Percentiles rank a stretch among this genome's conserved stretches.
Evolutionary conservation across 37 sponge, comb jelly and placozoan species (phyloP).

Genomic region (Aplysina aerophoba): DNA sequence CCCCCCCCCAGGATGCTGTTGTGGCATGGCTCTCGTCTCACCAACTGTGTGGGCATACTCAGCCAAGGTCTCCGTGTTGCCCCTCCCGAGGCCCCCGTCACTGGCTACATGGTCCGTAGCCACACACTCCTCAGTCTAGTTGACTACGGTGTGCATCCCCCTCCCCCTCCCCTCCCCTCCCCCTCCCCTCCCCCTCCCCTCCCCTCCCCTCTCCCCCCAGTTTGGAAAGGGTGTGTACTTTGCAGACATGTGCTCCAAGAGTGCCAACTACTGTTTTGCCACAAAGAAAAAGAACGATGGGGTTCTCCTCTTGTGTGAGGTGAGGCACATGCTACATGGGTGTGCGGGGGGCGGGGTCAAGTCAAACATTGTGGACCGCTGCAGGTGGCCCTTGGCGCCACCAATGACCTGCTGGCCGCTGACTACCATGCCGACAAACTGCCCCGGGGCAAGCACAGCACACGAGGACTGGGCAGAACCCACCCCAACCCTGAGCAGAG

Average conservation of each 20-base stretch:
- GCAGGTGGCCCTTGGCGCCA: slow-evolving; percentile 79
- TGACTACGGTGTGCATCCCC: too few relatives aligned
- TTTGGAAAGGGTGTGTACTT: slow-evolving; percentile 99
- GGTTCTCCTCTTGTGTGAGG: slow-evolving; percentile 87
- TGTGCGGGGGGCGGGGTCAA: not conserved
- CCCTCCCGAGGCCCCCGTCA: slow-evolving; percentile 98
- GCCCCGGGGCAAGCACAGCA: slow-evolving; percentile 85
- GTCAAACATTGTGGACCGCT: not conserved
- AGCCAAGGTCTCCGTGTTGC: slow-evolving; percentile 95
- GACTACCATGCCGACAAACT: slow-evolving; percentile 87
- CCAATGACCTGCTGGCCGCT: slow-evolving; percentile 84
- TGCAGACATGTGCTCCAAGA: slow-evolving; percentile 97
- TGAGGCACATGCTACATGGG: slow-evolving; percentile 23
- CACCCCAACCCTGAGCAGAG: slow-evolving; percentile 77
- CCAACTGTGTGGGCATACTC: slow-evolving; percentile 99
- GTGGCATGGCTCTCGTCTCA: slow-evolving; percentile 96
- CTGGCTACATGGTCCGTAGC: slow-evolving; percentile 92
- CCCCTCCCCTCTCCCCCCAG: slow-evolving; percentile 34
- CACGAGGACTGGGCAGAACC: slow-evolving; percentile 79
- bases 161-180: not conserved
- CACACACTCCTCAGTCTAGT: too few relatives aligned
- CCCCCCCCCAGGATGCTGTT: slow-evolving; percentile 69
- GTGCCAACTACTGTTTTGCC: slow-evolving; percentile 98
- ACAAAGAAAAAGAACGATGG: slow-evolving; percentile 76
- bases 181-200: slow-evolving; percentile 8